These are phyloP conservation scores for Sebastes melanostomus DNA, from an alignment of 2,797 vertebrate species.

Conservation along the genomic window DNA sequence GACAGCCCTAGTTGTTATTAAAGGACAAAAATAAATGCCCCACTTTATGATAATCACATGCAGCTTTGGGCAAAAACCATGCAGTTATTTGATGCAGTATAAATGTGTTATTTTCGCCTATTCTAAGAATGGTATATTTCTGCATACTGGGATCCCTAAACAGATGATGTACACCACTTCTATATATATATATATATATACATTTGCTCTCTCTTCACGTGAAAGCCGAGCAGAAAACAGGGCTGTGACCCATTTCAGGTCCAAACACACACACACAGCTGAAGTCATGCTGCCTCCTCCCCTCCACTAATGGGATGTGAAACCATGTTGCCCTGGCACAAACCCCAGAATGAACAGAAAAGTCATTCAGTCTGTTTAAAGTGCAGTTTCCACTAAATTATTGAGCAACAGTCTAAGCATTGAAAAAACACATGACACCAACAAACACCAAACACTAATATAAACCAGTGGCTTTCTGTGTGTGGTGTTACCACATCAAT, in stretches of 20 bases:
- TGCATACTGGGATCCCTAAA: too few species aligned
- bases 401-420: background rate
- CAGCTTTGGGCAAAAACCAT: too few species aligned
- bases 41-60: too few species aligned
- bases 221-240: background rate
- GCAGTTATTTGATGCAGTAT: too few species aligned
- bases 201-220: too few species aligned
- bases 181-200: background rate
- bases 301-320: background rate
- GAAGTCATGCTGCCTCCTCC: background rate
- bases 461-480: too few species aligned
- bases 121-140: too few species aligned
- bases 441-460: background rate
- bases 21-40: too few species aligned
- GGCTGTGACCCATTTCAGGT: background rate
- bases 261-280: background rate
- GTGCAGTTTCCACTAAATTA: background rate
- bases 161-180: too few species aligned
- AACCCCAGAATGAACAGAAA: background rate
- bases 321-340: background rate
- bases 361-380: background rate
- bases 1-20: too few species aligned
- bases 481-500: too few species aligned
- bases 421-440: background rate
- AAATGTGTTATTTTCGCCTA: rapidly evolving